Conservation (phyloP, 2,888 invertebrate genomes). For the Galerucella pusilla region DNA sequence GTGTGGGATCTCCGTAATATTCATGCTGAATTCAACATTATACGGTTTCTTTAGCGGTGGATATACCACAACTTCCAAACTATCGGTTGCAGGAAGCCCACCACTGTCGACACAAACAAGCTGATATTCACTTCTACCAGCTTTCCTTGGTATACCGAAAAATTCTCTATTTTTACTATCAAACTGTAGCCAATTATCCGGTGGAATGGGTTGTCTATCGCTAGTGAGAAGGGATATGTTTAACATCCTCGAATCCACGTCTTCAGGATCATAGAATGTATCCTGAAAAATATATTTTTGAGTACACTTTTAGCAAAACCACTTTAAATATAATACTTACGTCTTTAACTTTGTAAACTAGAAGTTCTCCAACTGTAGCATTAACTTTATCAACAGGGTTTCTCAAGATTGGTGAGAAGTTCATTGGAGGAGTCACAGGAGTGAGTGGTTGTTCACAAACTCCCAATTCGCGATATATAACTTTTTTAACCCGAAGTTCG, state of each 20-base stretch:
- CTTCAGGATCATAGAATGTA: constrained; percentile 91
- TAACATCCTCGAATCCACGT: constrained; percentile 79
- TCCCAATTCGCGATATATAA: constrained; percentile 75
- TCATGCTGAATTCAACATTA: constrained; percentile 85
- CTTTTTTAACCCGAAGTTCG: constrained; percentile 73
- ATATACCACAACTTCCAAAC: constrained; percentile 79
- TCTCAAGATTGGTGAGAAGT: constrained; percentile 80
- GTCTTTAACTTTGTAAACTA: constrained; percentile 84
- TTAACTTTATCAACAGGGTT: constrained; percentile 88
- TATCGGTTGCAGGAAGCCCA: constrained; percentile 82
- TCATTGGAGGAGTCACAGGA: constrained; percentile 64
- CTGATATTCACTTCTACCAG: constrained; percentile 81
- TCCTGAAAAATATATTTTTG: constrained; percentile 68
- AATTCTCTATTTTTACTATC: constrained; percentile 90
- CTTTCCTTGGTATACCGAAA: constrained; percentile 81
- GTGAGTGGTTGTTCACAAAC: constrained; percentile 71
- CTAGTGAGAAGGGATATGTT: constrained; percentile 79
- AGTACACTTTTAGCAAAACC: background rate
- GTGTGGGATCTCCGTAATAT: constrained; percentile 73
- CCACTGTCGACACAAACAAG: constrained; percentile 81
- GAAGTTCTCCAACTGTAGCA: constrained; percentile 83
- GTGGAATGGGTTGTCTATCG: constrained; percentile 75
- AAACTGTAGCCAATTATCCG: constrained; percentile 88
- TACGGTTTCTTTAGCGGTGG: constrained; percentile 73
- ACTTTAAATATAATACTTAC: constrained; percentile 63